Base-by-base conservation (phyloP, 2,113 vertebrate species). In the Oxygymnocypris stewartii region DNA sequence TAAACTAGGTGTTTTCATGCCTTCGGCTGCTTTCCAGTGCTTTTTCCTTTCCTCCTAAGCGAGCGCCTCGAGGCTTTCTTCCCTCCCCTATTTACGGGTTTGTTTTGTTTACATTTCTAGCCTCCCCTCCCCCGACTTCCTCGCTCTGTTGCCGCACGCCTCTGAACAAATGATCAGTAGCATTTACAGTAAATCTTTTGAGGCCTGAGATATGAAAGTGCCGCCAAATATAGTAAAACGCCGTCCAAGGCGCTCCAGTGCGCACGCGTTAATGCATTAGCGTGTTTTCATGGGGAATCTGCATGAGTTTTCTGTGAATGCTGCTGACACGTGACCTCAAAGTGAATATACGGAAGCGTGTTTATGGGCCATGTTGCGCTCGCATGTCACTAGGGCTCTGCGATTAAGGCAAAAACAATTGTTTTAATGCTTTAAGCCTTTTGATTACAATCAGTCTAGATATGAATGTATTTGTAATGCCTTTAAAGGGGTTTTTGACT, bases 181-280 rank as follows among this genome's bases (percentile, higher is more conserved):
- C 28, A 18, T 78, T 78, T 78, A 78, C 76, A 78, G 76, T 54
- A 78, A 78, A 78, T 78, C 76, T 78, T 78, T 78, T 78, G 75
- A 78, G 47, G 75, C 47, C 14, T 4, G 44, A 78, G 49, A 78
- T 13, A 35, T 54, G 76, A 14, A n/a, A 54, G 25, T 7, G 76
- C 47, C 2, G 47, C 47, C 76, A 57, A 57, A 57, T 74, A 59
- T 76, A 49, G 74, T 76, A 28, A 76, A 49, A 49, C n/a, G n/a
- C n/a, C 51, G 6, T 84, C 83, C 71, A 61, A 35, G 14, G 14
- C 51, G 25, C 76, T 18, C 16, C 28, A 23, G 25, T 4, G 10
- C 28, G 4, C 12, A 4, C 6, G n/a, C 49, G 74, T 76, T n/a
- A 76, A 76, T 16, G 74, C 74, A 49, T 76, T 28, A 54, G 49